phyloP scores from a whole-genome alignment of 1,140 invertebrate genomes.

The Papilio helenus region DNA sequence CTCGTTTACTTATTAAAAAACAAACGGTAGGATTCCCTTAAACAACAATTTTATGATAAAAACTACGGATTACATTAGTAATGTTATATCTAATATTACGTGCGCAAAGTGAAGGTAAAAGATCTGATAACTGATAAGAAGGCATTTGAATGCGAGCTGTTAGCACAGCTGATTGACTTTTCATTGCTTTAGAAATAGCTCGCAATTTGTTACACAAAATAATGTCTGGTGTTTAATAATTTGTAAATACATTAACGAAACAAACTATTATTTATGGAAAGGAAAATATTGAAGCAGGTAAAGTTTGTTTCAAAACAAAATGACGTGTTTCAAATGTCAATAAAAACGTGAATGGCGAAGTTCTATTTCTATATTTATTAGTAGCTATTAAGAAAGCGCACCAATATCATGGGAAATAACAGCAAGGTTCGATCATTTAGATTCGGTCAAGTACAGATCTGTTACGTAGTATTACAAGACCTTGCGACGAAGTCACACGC shows the following conservation, averaged over 20 bases:
- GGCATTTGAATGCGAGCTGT: background rate
- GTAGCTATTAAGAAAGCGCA: background rate
- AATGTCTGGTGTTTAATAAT: too few species aligned
- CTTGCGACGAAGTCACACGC: slow-evolving; percentile 18
- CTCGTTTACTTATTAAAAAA: too few species aligned
- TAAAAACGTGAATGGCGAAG: background rate
- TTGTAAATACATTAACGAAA: too few species aligned
- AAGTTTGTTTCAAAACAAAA: background rate
- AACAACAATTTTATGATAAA: background rate
- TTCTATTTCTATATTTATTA: background rate
- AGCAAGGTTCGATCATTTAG: slow-evolving; percentile 29
- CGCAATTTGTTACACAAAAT: background rate
- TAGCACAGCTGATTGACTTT: background rate
- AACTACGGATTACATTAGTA: background rate
- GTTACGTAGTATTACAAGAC: slow-evolving; percentile 34
- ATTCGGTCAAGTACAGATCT: slow-evolving; percentile 29
- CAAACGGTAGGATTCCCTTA: too few species aligned
- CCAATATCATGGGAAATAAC: background rate
- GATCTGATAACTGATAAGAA: slow-evolving; percentile 1
- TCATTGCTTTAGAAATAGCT: background rate
- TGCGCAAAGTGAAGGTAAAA: background rate
- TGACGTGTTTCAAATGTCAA: too few species aligned
- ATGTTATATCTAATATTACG: slow-evolving; percentile 11
- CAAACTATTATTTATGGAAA: too few species aligned
- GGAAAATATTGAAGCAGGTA: background rate